Evolutionary conservation across 2,113 vertebrate species (phyloP), one percentile per base, ranked within the genome.

Genomic region (Seriola quinqueradiata): DNA sequence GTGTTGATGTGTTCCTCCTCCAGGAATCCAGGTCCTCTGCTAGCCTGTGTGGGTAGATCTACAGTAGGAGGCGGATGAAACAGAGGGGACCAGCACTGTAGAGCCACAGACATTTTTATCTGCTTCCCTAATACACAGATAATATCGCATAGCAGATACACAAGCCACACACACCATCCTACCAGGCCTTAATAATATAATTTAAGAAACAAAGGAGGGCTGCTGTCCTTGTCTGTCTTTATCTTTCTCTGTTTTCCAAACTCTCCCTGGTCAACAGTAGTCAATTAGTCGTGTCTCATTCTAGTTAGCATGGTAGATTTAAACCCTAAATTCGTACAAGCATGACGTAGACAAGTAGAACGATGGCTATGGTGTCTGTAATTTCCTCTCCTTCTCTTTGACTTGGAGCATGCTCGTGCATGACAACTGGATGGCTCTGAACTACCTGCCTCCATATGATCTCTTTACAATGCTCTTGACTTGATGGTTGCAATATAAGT

Each of bases 281-380:
- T 81, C 67, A 81, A 90, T 61, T 90, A 88, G 88, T 42, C 25
- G 50, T 88, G 85, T 85, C 77, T 90, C 75, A 84, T 90, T 75
- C 76, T 82, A 92, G 93, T 93, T 94, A 96, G 96, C 96, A 95
- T 95, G 93, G 90, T 93, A 91, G 83, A 88, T 34, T 81, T 58
- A 93, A 81, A 87, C 66, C 81, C 74, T 74, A 83, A 88, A 85
- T 44, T 93, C 87, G 91, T 79, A 82, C 23, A 85, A 93, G 96
- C 96, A 94, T 95, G 96, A 81, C 36, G 21, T 82, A 81, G 84
- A 83, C n/a, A 16, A 84, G 42, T 87, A 88, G 76, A 86, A 70
- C 68, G 77, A 78, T 86, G 77, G 78, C 73, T 85, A 87, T 90
- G 87, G 65, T 93, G 88, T 92, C 80, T 91, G 87, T 91, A 90